Conservation (phyloP, 2,888 invertebrate genomes). For the Rotaria socialis region DNA sequence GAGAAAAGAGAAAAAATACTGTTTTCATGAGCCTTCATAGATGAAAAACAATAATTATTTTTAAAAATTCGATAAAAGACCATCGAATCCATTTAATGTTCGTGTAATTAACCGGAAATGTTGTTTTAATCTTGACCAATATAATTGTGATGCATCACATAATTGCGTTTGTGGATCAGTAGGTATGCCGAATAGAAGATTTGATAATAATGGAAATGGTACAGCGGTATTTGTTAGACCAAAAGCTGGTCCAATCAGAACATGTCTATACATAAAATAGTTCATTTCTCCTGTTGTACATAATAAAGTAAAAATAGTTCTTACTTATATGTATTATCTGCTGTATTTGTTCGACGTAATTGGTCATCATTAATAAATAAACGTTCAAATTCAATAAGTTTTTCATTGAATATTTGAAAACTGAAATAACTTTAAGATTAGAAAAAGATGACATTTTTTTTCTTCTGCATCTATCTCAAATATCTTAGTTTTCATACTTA, state of each 20-base stretch:
- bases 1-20: background rate
- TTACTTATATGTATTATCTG: background rate
- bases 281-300: background rate
- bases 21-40: background rate
- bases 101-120: background rate
- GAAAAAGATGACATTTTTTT: background rate
- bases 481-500: background rate
- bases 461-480: background rate
- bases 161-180: background rate
- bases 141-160: background rate
- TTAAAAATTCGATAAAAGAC: background rate
- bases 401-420: background rate
- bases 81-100: slow-evolving; percentile 14
- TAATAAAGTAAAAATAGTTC: background rate
- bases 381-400: slow-evolving; percentile 13
- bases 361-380: background rate
- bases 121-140: slow-evolving; percentile 3
- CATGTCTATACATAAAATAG: background rate
- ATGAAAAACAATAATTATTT: background rate
- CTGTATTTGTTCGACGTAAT: background rate
- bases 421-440: background rate
- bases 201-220: background rate
- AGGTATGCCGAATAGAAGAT: background rate
- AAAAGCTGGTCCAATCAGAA: background rate
- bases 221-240: slow-evolving; percentile 29